phyloP scores from a whole-genome alignment of 2,113 vertebrate species.

The Limanda limanda region DNA sequence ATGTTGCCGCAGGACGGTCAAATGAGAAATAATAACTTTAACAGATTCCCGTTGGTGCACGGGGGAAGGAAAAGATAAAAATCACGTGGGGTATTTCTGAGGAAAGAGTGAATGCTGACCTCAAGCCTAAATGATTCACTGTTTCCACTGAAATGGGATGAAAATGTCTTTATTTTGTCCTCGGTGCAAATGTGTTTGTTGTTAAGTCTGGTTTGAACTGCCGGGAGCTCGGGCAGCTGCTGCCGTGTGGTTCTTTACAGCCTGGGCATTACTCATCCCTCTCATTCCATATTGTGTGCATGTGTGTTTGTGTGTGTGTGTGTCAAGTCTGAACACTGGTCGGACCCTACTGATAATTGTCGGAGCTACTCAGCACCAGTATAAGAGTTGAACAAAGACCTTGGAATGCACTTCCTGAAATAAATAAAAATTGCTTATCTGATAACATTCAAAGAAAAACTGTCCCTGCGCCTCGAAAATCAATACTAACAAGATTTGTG shows the following conservation, averaged over 20 bases:
- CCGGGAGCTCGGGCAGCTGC: conserved; percentile 28
- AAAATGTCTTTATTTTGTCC: conserved; percentile 41
- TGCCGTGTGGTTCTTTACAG: conserved; percentile 25
- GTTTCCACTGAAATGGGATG: conserved; percentile 38
- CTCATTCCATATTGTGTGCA: conserved; percentile 25
- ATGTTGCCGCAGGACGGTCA: conserved; percentile 10
- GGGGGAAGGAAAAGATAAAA: conserved; percentile 39
- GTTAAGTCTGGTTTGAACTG: conserved; percentile 40
- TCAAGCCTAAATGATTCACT: conserved; percentile 46
- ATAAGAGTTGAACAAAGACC: conserved; percentile 9
- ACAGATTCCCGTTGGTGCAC: conserved; percentile 4
- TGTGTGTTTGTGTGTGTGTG: conserved; percentile 11
- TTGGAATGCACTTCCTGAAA: background rate
- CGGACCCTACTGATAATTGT: conserved; percentile 30
- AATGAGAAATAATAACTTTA: conserved; percentile 43
- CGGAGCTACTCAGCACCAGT: conserved; percentile 3
- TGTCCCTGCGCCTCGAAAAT: background rate
- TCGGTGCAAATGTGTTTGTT: conserved; percentile 43
- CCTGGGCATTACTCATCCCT: conserved; percentile 52
- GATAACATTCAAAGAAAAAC: background rate
- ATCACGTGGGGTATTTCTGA: conserved; percentile 19
- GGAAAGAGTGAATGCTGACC: conserved; percentile 23
- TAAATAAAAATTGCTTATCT: background rate
- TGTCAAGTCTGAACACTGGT: conserved; percentile 35
- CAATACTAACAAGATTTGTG: background rate